phyloP scores from a whole-genome alignment of 2,888 invertebrate genomes.

The Julus scandinavius region DNA sequence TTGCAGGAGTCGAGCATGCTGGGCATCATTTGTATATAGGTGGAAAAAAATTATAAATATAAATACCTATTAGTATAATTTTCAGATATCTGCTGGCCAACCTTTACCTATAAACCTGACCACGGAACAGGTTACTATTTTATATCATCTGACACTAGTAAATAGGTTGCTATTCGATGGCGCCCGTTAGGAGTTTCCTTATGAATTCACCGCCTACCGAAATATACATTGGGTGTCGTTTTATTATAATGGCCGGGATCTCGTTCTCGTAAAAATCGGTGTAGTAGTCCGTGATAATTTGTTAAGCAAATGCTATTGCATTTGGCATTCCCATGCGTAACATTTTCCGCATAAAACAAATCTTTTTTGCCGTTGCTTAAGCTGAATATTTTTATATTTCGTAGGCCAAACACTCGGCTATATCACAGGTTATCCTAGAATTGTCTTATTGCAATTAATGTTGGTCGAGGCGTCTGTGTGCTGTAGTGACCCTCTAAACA shows the following conservation, averaged over 20 bases:
- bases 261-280: not conserved
- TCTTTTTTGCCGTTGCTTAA: constrained; percentile 7
- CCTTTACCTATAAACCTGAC: not conserved
- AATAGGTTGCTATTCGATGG: not conserved
- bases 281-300: not conserved
- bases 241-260: not conserved
- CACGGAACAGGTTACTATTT: not conserved
- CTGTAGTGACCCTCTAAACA: not conserved
- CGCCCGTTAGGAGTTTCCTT: not conserved
- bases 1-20: not conserved
- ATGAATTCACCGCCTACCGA: not conserved
- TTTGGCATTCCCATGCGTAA: not conserved
- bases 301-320: not conserved
- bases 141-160: not conserved
- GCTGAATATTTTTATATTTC: constrained; percentile 7
- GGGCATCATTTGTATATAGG: constrained; percentile 20
- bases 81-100: not conserved
- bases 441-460: not conserved
- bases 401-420: not conserved
- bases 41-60: constrained; percentile 18
- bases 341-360: not conserved
- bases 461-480: not conserved
- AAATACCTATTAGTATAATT: constrained; percentile 15
- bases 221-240: not conserved
- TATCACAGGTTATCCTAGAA: not conserved